A percentile compares a stretch with the other conserved stretches of the same genome.
Conservation (phyloP, 1,140 invertebrate species). For the Drosophila watanabei region DNA sequence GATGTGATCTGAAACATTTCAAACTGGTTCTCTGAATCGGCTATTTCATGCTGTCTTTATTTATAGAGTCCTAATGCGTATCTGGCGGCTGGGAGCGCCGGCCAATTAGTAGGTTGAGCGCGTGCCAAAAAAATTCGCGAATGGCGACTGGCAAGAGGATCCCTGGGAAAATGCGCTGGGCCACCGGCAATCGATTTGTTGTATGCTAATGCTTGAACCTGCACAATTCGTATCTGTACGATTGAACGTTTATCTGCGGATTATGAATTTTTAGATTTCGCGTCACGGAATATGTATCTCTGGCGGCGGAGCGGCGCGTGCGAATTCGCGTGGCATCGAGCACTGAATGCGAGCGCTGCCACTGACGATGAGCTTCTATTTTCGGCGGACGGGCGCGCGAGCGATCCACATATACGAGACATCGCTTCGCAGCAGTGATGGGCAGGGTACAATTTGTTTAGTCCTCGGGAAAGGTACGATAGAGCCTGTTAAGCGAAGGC, state of each 20-base stretch:
- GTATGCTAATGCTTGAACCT: constrained; percentile 25
- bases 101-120: constrained; percentile 52
- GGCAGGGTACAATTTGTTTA: not conserved
- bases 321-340: constrained; percentile 66
- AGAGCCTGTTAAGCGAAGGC: no score
- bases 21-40: constrained; percentile 39
- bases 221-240: constrained; percentile 8
- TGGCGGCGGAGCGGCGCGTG: constrained; percentile 45
- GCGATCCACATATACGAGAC: constrained; percentile 15
- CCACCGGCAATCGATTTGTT: constrained; percentile 19
- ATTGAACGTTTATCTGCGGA: not conserved
- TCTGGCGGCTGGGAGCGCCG: constrained; percentile 28
- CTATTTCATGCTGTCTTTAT: constrained; percentile 18
- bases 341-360: constrained; percentile 60
- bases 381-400: constrained; percentile 28
- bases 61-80: constrained; percentile 37
- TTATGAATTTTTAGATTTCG: constrained; percentile 15
- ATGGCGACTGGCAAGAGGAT: not conserved
- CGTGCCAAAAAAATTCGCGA: constrained; percentile 59
- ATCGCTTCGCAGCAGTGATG: constrained; percentile 3
- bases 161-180: constrained; percentile 24
- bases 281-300: constrained; percentile 26
- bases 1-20: constrained; percentile 6
- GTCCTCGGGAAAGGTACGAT: not conserved
- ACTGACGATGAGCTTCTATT: constrained; percentile 55